These are phyloP conservation scores for Synanthedon myopaeformis DNA, from an alignment of 2,888 invertebrate species.

Conservation along the genomic window DNA sequence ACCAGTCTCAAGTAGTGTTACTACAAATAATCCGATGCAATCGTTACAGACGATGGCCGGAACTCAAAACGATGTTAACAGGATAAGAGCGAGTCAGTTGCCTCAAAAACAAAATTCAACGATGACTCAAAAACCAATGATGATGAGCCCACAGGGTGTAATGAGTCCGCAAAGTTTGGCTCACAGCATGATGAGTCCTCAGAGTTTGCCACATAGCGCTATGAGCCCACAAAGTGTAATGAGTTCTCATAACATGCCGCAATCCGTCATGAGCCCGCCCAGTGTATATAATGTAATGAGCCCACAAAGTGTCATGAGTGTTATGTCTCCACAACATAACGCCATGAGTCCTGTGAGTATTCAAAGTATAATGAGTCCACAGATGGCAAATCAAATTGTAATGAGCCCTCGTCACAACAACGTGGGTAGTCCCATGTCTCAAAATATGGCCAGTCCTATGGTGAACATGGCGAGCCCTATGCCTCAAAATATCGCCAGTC, in stretches of 20 bases:
- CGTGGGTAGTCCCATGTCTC: conserved; percentile 36
- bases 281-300: conserved; percentile 60
- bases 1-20: conserved; percentile 26
- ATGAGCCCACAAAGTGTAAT: conserved; percentile 62
- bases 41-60: conserved; percentile 57
- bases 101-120: conserved; percentile 44
- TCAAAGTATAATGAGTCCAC: conserved; percentile 59
- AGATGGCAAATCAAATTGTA: conserved; percentile 57
- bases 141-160: conserved; percentile 49
- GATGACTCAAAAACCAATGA: conserved; percentile 47
- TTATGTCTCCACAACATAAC: conserved; percentile 62
- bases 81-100: conserved; percentile 40
- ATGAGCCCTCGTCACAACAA: conserved; percentile 59
- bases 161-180: conserved; percentile 53
- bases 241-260: conserved; percentile 50
- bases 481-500: conserved; percentile 43
- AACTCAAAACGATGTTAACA: conserved; percentile 50
- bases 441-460: conserved; percentile 49
- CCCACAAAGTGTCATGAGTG: conserved; percentile 61
- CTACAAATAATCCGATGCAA: conserved; percentile 43
- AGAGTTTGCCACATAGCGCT: conserved; percentile 55
- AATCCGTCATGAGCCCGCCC: conserved; percentile 56
- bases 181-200: conserved; percentile 58
- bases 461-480: conserved; percentile 45
- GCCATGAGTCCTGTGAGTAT: conserved; percentile 63